phyloP scores from a whole-genome alignment of 35 echinoderm and acorn worm species.

The Apostichopus parvimensis region DNA sequence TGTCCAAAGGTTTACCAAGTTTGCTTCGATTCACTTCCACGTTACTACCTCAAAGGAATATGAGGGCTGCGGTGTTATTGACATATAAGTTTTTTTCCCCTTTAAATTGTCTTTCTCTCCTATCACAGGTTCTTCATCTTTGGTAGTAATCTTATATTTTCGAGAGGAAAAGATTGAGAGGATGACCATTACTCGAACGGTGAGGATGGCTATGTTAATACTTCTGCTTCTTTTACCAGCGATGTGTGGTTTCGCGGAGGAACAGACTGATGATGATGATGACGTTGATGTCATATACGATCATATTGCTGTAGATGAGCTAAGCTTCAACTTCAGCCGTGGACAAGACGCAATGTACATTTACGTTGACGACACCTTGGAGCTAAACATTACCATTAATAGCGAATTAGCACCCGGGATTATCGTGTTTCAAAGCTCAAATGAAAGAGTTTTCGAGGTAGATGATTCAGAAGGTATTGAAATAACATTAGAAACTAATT shows the following conservation, averaged over 20 bases:
- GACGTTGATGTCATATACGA: background rate
- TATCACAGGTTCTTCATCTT: no score
- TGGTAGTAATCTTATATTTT: no score
- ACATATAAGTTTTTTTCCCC: no score
- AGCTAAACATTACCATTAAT: constrained; percentile 17
- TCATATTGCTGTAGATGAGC: background rate
- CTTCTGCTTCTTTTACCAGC: background rate
- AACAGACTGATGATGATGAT: background rate
- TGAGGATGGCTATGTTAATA: background rate
- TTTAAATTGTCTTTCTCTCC: no score
- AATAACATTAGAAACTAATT: constrained; percentile 3
- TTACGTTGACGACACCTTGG: constrained; percentile 15
- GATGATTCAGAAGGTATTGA: background rate
- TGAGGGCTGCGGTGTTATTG: no score
- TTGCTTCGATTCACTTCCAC: no score
- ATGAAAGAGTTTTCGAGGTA: constrained; percentile 1
- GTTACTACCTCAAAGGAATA: no score
- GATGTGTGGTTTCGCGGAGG: background rate
- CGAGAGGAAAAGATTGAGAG: no score
- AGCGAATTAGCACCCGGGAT: constrained; percentile 6
- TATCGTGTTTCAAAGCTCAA: constrained; percentile 31
- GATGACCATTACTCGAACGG: no score
- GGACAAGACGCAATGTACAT: constrained; percentile 18
- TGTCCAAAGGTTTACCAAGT: no score
- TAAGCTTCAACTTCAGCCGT: constrained; percentile 18